Evolutionary conservation across 1,140 invertebrate genomes (phyloP).

Genomic region (Macrobrachium nipponense): DNA sequence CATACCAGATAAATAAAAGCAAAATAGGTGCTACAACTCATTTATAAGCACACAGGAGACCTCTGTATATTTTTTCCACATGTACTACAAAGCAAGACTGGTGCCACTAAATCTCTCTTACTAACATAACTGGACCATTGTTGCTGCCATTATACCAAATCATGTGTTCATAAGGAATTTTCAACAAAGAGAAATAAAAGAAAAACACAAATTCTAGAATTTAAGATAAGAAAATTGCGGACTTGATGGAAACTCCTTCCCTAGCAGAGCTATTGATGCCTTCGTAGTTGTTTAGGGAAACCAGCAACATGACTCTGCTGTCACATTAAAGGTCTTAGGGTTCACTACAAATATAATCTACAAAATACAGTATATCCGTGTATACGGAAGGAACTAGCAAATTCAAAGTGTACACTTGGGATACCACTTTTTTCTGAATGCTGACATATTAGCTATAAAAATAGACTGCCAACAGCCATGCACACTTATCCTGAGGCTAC

Average conservation of each 20-base stretch:
- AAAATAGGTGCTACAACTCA: no score
- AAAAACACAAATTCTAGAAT: no score
- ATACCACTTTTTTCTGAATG: conserved; percentile 34
- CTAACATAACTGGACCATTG: no score
- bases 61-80: no score
- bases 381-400: conserved; percentile 27
- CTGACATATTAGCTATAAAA: conserved; percentile 33
- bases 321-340: conserved; percentile 43
- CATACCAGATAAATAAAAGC: no score
- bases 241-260: background rate
- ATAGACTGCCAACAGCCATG: conserved; percentile 44
- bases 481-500: conserved; percentile 50
- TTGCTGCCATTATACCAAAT: no score
- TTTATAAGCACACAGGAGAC: no score
- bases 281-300: conserved; percentile 46
- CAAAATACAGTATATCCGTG: conserved; percentile 18
- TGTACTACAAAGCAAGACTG: no score
- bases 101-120: no score
- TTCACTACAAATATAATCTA: conserved; percentile 23
- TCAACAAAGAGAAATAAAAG: no score
- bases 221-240: background rate
- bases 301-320: conserved; percentile 16
- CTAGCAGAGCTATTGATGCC: conserved; percentile 36
- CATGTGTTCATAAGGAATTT: no score
- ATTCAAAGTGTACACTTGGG: conserved; percentile 12